phyloP scores from a whole-genome alignment of 2,113 vertebrate species.

The Coptodon rendalli region DNA sequence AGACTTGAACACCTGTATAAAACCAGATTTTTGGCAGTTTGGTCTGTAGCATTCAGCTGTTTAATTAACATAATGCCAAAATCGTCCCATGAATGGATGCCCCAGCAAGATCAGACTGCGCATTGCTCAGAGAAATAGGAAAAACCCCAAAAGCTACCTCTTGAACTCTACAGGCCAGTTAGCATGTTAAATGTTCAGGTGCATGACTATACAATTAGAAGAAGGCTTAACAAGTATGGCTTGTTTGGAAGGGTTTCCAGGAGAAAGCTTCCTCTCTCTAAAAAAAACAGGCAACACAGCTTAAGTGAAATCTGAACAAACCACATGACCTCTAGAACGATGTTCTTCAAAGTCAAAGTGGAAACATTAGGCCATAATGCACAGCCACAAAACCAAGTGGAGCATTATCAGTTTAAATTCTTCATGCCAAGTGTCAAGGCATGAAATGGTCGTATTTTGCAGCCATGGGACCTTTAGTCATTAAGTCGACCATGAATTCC shows the following conservation, averaged over 20 bases:
- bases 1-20: not conserved
- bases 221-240: not conserved
- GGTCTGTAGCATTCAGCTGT: not conserved
- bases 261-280: not conserved
- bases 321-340: accelerated
- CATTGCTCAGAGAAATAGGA: not conserved
- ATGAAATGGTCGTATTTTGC: not conserved
- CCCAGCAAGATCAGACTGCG: accelerated
- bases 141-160: not conserved
- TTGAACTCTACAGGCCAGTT: not conserved
- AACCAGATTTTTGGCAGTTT: not conserved
- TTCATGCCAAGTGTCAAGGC: not conserved
- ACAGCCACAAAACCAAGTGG: not conserved
- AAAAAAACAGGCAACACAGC: not conserved
- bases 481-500: not conserved
- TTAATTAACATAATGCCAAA: not conserved
- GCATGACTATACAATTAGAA: too few relatives aligned
- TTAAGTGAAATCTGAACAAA: not conserved
- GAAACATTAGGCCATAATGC: not conserved
- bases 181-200: not conserved
- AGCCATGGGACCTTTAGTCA: not conserved
- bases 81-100: accelerated
- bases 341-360: not conserved
- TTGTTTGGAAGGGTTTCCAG: not conserved
- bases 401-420: not conserved